Evolutionary conservation across 1,140 invertebrate species (phyloP).

Genomic region (Brachionus asplanchnoidis): DNA sequence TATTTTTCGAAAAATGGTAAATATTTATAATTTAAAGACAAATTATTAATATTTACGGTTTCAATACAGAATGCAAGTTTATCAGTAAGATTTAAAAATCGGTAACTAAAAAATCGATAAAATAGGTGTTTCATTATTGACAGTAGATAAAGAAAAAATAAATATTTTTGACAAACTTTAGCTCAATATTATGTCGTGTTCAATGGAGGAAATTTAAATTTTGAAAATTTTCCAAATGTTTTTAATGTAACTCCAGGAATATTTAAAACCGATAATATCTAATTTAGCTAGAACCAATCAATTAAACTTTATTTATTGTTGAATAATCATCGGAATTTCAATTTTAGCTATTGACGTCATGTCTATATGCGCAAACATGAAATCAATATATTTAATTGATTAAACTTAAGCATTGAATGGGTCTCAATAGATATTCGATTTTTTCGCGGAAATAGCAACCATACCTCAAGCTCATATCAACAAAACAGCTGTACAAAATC

Average conservation of each 20-base stretch:
- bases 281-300: background rate
- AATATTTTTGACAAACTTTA: background rate
- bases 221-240: background rate
- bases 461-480: background rate
- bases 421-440: background rate
- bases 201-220: background rate
- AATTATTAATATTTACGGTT: background rate
- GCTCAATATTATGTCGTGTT: background rate
- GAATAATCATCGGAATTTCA: background rate
- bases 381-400: constrained; percentile 1
- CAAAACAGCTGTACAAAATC: background rate
- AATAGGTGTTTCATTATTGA: background rate
- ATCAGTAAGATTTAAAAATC: background rate
- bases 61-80: background rate
- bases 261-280: background rate
- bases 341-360: background rate
- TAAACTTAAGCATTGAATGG: background rate
- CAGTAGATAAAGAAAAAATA: background rate
- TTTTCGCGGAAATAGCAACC: background rate
- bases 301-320: background rate
- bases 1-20: background rate
- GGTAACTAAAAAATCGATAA: background rate
- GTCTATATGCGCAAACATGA: background rate
- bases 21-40: background rate
- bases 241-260: background rate